Evolutionary conservation across 1,140 invertebrate genomes (phyloP).

Genomic region (Heliconius congener): DNA sequence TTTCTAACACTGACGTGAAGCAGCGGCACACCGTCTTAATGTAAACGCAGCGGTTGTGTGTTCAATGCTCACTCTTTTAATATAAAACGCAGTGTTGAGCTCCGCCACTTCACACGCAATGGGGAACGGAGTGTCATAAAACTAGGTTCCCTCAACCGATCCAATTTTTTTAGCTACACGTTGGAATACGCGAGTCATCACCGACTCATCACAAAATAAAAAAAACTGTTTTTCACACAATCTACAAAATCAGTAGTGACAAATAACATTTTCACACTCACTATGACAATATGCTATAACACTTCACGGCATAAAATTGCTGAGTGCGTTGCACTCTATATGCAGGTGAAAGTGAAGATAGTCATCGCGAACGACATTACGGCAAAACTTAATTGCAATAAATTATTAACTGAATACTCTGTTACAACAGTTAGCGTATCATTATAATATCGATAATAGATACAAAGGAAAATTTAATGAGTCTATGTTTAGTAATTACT

Average conservation of each 20-base stretch:
- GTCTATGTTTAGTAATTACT: not conserved
- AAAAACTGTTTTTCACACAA: too few relatives aligned
- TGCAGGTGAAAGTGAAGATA: not conserved
- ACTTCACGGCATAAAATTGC: not conserved
- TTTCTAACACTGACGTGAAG: too few relatives aligned
- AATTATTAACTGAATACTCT: not conserved
- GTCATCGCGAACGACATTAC: not conserved
- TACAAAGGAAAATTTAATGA: not conserved
- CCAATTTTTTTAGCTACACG: too few relatives aligned
- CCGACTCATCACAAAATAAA: too few relatives aligned
- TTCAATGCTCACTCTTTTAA: too few relatives aligned
- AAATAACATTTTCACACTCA: not conserved
- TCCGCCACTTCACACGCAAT: too few relatives aligned
- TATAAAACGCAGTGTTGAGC: too few relatives aligned
- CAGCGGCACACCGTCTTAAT: too few relatives aligned
- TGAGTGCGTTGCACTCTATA: not conserved
- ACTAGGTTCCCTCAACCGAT: too few relatives aligned
- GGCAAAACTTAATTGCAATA: not conserved
- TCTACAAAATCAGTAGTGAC: not conserved
- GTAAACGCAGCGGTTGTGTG: too few relatives aligned
- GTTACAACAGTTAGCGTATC: not conserved
- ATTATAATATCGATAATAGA: slow-evolving; percentile 1
- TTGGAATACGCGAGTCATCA: too few relatives aligned
- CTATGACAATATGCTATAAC: not conserved
- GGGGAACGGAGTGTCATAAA: too few relatives aligned